Evolutionary conservation across 2,888 invertebrate genomes (phyloP), one percentile per base, ranked within the genome.

Genomic region (Diplazon laetatorius): DNA sequence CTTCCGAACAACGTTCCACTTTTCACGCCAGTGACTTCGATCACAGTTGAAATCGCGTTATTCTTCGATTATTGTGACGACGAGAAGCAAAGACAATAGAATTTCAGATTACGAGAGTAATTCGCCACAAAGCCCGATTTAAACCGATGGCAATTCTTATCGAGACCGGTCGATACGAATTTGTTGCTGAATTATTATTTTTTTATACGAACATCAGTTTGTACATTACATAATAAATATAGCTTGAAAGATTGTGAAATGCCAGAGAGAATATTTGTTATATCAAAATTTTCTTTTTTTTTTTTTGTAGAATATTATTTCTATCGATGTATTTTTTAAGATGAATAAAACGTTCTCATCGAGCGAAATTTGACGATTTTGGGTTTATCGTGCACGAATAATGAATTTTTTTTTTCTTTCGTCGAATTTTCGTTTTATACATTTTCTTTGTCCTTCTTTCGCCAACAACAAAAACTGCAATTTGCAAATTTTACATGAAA

Each of bases 171-270:
- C n/a, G 42, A 55, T 25, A 39, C 25, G 42, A 68, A 68, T 68
- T n/a, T 44, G 30, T 37, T 42, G 16, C n/a, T 14, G 44, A 65
- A 66, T 6, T 30, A 6, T 30, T 62, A 76, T 65, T 76, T 76
- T 70, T 65, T 52, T 59, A 68, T 39, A 50, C 37, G 60, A 65
- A 70, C 70, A 42, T 37, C 8, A 65, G 63, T 76, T 70, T 76
- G 59, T 68, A 63, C 46, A 63, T 63, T 62, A 48, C 52, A 30
- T n/a, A 30, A 16, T 14, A 48, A 39, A 18, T 50, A 60, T 35
- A 60, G 42, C 30, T 50, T 48, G 22, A 10, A 22, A 39, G 35
- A 50, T 50, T 65, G 35, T 35, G 37, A 18, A 14, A 50, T 20
- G 8, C 50, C 48, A 66, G 52, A 66, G 50, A 52, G 20, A 52